phyloP scores from a whole-genome alignment of 1,140 invertebrate species.

The Plodia interpunctella region DNA sequence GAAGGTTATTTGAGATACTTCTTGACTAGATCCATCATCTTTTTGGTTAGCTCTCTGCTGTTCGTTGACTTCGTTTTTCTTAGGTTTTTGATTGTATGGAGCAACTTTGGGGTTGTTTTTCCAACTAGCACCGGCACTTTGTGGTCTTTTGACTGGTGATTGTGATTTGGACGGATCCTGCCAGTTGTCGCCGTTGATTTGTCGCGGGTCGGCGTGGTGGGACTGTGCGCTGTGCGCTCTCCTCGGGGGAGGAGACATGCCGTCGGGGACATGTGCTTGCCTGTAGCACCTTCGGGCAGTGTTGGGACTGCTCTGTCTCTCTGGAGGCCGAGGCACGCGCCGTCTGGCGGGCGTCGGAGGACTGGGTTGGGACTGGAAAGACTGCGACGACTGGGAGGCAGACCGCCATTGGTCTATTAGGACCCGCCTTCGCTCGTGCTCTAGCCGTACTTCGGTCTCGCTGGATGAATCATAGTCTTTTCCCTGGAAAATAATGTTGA shows the following conservation, averaged over 20 bases:
- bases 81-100: slow-evolving; percentile 63
- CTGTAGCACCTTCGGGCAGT: slow-evolving; percentile 46
- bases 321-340: slow-evolving; percentile 50
- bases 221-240: slow-evolving; percentile 61
- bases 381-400: slow-evolving; percentile 74
- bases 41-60: slow-evolving; percentile 57
- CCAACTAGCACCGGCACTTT: slow-evolving; percentile 64
- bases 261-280: slow-evolving; percentile 56
- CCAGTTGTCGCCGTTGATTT: slow-evolving; percentile 60
- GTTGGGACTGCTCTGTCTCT: slow-evolving; percentile 51
- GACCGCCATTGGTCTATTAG: slow-evolving; percentile 81
- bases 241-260: slow-evolving; percentile 57
- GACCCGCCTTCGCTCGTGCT: slow-evolving; percentile 77
- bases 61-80: slow-evolving; percentile 60
- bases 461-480: slow-evolving; percentile 84
- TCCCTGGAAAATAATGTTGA: slow-evolving; percentile 75
- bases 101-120: slow-evolving; percentile 68
- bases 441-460: slow-evolving; percentile 80
- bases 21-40: slow-evolving; percentile 56
- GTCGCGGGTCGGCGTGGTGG: slow-evolving; percentile 48
- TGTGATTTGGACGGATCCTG: slow-evolving; percentile 63
- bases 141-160: slow-evolving; percentile 68
- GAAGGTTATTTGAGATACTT: slow-evolving; percentile 70
- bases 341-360: slow-evolving; percentile 58
- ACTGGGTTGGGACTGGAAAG: slow-evolving; percentile 51